These are phyloP conservation scores for Heliconius cydno DNA, from an alignment of 2,888 invertebrate species.

Conservation along the genomic window DNA sequence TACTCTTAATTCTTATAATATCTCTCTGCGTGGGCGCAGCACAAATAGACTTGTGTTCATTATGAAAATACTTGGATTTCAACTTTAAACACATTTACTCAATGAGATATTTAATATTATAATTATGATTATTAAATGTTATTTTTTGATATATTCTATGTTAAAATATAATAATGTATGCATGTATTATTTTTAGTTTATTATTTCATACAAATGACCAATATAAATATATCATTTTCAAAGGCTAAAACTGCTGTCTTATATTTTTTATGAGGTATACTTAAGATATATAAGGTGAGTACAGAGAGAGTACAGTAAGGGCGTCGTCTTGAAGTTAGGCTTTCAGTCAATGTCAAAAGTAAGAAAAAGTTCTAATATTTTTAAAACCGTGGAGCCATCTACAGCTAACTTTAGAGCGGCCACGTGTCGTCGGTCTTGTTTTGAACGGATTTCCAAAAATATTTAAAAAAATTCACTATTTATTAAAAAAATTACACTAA, in stretches of 20 bases:
- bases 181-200: neutral
- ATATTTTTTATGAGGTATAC: too few relatives aligned
- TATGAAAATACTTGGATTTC: slow-evolving; percentile 11
- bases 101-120: neutral
- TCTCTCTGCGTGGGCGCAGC: slow-evolving; percentile 38
- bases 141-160: neutral
- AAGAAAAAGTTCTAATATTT: neutral
- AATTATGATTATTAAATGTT: neutral
- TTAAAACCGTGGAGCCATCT: too few relatives aligned
- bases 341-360: neutral
- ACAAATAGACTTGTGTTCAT: slow-evolving; percentile 32
- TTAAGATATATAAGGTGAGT: too few relatives aligned
- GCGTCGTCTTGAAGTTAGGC: neutral
- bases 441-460: neutral
- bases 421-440: neutral
- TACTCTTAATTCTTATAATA: slow-evolving; percentile 39
- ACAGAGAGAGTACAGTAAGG: too few relatives aligned
- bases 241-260: too few relatives aligned
- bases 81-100: neutral
- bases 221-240: too few relatives aligned
- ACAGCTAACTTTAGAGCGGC: neutral
- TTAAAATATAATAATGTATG: neutral
- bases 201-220: neutral
- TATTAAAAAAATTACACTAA: slow-evolving; percentile 7
- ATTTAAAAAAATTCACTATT: neutral